A percentile compares a stretch with the other conserved stretches of the same genome.
Conservation (phyloP, 2,888 invertebrate genomes). For the Endotricha flammealis region DNA sequence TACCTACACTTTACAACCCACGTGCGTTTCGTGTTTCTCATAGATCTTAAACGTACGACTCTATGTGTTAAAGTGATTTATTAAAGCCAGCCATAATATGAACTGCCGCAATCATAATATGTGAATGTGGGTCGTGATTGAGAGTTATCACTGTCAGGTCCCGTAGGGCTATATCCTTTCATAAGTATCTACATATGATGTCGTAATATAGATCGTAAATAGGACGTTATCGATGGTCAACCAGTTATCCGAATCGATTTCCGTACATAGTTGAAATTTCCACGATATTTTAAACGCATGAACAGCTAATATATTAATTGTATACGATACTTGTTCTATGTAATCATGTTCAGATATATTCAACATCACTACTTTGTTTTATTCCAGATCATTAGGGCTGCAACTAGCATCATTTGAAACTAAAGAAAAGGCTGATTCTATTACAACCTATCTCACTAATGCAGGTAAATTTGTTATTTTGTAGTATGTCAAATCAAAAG, state of each 20-base stretch:
- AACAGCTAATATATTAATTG: too few relatives aligned
- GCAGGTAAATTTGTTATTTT: constrained; percentile 75
- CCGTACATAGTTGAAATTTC: too few relatives aligned
- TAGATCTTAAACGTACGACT: not conserved
- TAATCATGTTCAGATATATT: too few relatives aligned
- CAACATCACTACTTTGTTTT: constrained; percentile 11
- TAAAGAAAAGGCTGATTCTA: constrained; percentile 90
- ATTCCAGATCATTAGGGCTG: constrained; percentile 85
- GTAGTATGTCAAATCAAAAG: too few relatives aligned
- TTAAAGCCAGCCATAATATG: not conserved
- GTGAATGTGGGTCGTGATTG: not conserved
- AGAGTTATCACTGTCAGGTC: not conserved
- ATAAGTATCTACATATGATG: too few relatives aligned
- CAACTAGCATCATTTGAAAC: constrained; percentile 92
- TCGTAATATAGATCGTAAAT: too few relatives aligned
- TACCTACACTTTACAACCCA: too few relatives aligned
- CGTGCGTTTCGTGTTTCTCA: not conserved
- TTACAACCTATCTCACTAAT: constrained; percentile 89
- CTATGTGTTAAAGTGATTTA: not conserved
- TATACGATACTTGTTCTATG: too few relatives aligned
- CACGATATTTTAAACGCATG: too few relatives aligned
- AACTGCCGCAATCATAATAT: not conserved
- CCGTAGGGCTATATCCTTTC: too few relatives aligned
- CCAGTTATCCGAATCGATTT: too few relatives aligned
- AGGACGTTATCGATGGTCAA: too few relatives aligned